phyloP scores from a whole-genome alignment of 2,797 vertebrate genomes.

The Propithecus deckenii region DNA sequence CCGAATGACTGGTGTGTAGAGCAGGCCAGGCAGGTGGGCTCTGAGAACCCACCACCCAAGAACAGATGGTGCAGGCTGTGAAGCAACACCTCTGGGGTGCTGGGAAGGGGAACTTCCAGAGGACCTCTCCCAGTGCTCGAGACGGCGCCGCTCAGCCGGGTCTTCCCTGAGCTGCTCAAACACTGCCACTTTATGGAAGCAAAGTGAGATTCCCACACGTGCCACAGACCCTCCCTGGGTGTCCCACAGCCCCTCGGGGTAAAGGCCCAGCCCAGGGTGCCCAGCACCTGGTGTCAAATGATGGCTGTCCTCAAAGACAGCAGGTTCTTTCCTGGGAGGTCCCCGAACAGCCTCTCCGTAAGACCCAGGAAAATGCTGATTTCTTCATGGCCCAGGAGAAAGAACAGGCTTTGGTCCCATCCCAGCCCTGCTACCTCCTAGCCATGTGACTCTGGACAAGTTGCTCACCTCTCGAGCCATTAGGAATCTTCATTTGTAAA shows the following conservation, averaged over 20 bases:
- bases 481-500: not conserved
- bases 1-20: not conserved
- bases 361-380: not conserved
- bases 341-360: fast-evolving
- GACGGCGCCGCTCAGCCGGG: not conserved
- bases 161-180: not conserved
- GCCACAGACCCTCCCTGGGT: not conserved
- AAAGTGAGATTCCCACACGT: not conserved
- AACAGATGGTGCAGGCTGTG: fast-evolving
- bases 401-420: not conserved
- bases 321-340: not conserved
- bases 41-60: not conserved
- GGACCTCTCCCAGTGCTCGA: not conserved
- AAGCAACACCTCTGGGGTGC: not conserved
- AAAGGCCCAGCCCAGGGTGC: not conserved
- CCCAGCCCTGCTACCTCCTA: not conserved
- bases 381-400: not conserved
- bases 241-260: not conserved
- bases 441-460: not conserved
- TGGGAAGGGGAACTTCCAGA: not conserved
- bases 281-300: fast-evolving
- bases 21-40: not conserved
- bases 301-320: not conserved
- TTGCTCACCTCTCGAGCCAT: not conserved
- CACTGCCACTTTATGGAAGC: not conserved